Conservation (phyloP, 1,140 invertebrate species). For the Scaptomyza graminum region DNA sequence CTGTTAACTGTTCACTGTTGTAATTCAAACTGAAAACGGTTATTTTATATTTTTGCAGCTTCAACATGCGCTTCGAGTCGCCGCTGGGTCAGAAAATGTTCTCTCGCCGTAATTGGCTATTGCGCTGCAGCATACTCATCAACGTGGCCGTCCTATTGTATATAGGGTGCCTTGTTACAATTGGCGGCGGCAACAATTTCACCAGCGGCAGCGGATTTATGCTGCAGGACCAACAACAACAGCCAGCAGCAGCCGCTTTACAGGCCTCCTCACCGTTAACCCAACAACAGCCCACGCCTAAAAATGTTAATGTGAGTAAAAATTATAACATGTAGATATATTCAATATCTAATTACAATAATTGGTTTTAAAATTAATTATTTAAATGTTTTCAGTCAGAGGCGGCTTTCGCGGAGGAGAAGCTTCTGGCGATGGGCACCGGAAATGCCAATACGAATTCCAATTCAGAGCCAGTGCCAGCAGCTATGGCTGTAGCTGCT, state of each 20-base stretch:
- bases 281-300: conserved; percentile 55
- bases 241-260: conserved; percentile 37
- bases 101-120: conserved; percentile 88
- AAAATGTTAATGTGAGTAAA: conserved; percentile 57
- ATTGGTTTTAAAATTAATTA: too few species aligned
- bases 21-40: background rate
- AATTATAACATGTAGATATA: too few species aligned
- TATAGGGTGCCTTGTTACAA: conserved; percentile 86
- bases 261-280: conserved; percentile 49
- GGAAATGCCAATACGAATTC: conserved; percentile 43
- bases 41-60: conserved; percentile 44
- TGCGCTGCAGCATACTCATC: conserved; percentile 89
- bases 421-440: conserved; percentile 30
- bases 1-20: background rate
- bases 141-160: conserved; percentile 89
- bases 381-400: conserved; percentile 20
- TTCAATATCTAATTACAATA: too few species aligned
- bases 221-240: conserved; percentile 70
- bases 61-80: conserved; percentile 78
- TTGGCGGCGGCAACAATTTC: conserved; percentile 79
- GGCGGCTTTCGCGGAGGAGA: conserved; percentile 60
- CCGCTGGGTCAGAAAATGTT: conserved; percentile 84
- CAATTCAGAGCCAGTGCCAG: conserved; percentile 44
- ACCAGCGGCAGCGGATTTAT: conserved; percentile 71
- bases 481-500: conserved; percentile 20